These are phyloP conservation scores for Heliocidaris erythrogramma DNA, from an alignment of 35 echinoderm and acorn worm species.

Conservation along the genomic window DNA sequence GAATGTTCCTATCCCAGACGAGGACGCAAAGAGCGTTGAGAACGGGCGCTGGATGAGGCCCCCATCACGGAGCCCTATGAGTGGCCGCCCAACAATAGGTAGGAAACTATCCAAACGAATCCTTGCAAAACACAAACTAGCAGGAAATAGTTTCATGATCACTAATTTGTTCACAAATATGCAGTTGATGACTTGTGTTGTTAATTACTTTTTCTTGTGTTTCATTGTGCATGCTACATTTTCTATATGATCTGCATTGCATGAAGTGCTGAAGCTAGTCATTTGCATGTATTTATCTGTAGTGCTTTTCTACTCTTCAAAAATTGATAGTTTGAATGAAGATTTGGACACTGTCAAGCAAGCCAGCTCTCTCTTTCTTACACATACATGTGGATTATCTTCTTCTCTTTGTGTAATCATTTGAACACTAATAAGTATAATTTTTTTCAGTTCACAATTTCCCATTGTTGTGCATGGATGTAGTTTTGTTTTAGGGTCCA, in stretches of 20 bases:
- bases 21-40: constrained; percentile 52
- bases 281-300: not conserved
- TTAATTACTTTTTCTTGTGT: not conserved
- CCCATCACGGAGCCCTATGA: constrained; percentile 56
- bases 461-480: too few species aligned
- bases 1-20: constrained; percentile 51
- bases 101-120: not conserved
- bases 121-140: not conserved
- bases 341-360: not conserved
- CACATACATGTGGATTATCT: too few species aligned
- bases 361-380: not conserved
- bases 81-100: constrained; percentile 33
- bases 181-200: not conserved
- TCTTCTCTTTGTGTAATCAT: too few species aligned
- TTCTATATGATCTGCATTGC: not conserved
- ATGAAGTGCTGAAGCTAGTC: not conserved
- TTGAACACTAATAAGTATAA: too few species aligned
- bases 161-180: not conserved
- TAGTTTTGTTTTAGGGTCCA: too few species aligned
- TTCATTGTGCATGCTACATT: not conserved
- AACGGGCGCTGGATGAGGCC: constrained; percentile 69
- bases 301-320: not conserved
- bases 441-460: too few species aligned
- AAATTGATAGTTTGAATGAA: not conserved
- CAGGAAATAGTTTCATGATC: not conserved